A percentile compares a stretch with the other conserved stretches of the same genome.
Conservation (phyloP, 2,888 invertebrate species). For the Drosophila trichaetosa region DNA sequence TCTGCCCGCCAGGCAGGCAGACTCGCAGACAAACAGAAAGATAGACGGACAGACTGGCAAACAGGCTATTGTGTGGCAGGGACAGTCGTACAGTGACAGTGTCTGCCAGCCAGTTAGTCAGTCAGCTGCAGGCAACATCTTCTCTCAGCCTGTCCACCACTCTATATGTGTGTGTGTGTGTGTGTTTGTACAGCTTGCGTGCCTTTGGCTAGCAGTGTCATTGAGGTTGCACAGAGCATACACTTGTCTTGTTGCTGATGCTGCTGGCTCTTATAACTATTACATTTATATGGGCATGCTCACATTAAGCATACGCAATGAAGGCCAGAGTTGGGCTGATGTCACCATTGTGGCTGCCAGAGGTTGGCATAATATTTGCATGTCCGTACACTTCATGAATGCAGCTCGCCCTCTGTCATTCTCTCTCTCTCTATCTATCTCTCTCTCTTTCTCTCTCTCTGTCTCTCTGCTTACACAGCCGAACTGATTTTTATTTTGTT, state of each 20-base stretch:
- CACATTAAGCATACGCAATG: slow-evolving; percentile 71
- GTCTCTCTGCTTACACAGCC: slow-evolving; percentile 47
- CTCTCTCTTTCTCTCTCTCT: background rate
- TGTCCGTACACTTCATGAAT: slow-evolving; percentile 57
- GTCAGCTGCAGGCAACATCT: slow-evolving; percentile 61
- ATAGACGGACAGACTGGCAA: slow-evolving; percentile 13
- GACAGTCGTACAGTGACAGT: slow-evolving; percentile 26
- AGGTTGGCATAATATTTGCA: slow-evolving; percentile 65
- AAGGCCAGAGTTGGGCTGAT: slow-evolving; percentile 51
- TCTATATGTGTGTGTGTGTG: slow-evolving; percentile 11
- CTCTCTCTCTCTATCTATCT: background rate
- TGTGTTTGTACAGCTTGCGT: slow-evolving; percentile 51
- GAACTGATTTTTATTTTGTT: slow-evolving; percentile 70
- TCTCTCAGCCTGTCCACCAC: slow-evolving; percentile 12
- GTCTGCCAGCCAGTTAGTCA: slow-evolving; percentile 52
- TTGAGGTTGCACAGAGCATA: slow-evolving; percentile 66
- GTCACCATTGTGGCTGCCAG: slow-evolving; percentile 35
- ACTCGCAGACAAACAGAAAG: slow-evolving; percentile 7
- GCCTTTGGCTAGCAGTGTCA: slow-evolving; percentile 53
- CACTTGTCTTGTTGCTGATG: slow-evolving; percentile 32
- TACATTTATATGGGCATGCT: slow-evolving; percentile 69
- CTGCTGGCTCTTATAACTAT: slow-evolving; percentile 60
- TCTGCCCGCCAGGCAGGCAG: slow-evolving; percentile 24
- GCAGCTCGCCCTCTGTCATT: slow-evolving; percentile 4
- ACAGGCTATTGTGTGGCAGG: slow-evolving; percentile 16